phyloP scores from a whole-genome alignment of 2,113 vertebrate species.

The Anguilla rostrata region DNA sequence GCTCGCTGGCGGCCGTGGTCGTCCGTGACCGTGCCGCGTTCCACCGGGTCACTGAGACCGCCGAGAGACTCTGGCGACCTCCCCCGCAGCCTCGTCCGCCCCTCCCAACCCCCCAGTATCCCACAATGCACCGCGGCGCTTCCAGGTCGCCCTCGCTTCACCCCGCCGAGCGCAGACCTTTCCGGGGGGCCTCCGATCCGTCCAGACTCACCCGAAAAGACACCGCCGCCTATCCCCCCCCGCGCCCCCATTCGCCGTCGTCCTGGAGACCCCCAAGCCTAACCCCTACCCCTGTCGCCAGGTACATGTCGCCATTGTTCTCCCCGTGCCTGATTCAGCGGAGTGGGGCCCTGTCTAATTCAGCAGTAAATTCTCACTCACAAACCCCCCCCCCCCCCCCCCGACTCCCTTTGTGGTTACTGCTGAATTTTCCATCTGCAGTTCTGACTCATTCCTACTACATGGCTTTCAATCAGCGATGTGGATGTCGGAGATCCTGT shows the following conservation, averaged over 20 bases:
- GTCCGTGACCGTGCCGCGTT: background rate
- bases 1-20: background rate
- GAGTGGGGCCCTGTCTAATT: background rate
- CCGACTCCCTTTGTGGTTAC: background rate
- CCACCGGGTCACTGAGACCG: background rate
- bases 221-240: too few species aligned
- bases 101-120: background rate
- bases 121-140: background rate
- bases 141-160: too few species aligned
- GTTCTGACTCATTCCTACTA: constrained; percentile 20
- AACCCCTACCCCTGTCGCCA: background rate
- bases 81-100: too few species aligned
- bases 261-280: too few species aligned
- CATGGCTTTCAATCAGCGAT: constrained; percentile 8
- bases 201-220: background rate
- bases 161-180: too few species aligned
- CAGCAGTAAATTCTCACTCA: constrained; percentile 31
- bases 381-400: background rate
- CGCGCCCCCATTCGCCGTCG: too few species aligned
- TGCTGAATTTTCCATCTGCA: constrained; percentile 25
- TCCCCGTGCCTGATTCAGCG: background rate
- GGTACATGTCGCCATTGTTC: background rate
- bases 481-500: background rate
- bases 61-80: background rate
- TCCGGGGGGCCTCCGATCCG: too few species aligned